These are phyloP conservation scores for Eupithecia pulchellata DNA, from an alignment of 2,888 invertebrate genomes.

Conservation along the genomic window DNA sequence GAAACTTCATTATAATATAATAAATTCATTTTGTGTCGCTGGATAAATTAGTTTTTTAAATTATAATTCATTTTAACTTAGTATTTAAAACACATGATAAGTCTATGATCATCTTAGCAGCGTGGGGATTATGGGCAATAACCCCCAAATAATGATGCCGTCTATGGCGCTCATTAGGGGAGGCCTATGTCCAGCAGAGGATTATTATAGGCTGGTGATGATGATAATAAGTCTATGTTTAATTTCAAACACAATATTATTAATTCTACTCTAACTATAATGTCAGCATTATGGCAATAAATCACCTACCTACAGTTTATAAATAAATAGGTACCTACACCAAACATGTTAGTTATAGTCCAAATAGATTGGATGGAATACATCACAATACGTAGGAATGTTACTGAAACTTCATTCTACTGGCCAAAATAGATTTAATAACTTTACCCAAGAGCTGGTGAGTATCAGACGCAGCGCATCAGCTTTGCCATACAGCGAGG, in stretches of 20 bases:
- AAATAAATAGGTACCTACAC: background rate
- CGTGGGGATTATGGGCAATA: no score
- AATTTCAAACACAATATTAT: conserved; percentile 15
- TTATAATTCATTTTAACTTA: background rate
- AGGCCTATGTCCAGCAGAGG: no score
- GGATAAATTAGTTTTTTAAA: conserved; percentile 17
- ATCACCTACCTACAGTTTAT: background rate
- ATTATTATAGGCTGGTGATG: no score
- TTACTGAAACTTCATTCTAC: background rate
- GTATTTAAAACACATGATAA: conserved; percentile 6
- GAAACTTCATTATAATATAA: background rate
- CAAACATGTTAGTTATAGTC: conserved; percentile 3
- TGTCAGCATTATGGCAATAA: conserved; percentile 35
- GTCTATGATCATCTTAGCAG: no score
- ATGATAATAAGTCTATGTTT: background rate
- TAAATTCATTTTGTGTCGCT: conserved; percentile 13
- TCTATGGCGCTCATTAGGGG: no score
- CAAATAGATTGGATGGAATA: conserved; percentile 6
- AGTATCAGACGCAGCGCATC: no score
- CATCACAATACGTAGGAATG: background rate
- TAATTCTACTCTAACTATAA: conserved; percentile 16
- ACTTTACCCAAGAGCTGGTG: no score
- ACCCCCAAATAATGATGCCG: no score
- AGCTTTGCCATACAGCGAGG: no score
- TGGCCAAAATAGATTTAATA: background rate